A percentile compares a stretch with the other conserved stretches of the same genome.
phyloP scores from a whole-genome alignment of 2,797 vertebrate genomes.

The Pangasius mekongensis region DNA sequence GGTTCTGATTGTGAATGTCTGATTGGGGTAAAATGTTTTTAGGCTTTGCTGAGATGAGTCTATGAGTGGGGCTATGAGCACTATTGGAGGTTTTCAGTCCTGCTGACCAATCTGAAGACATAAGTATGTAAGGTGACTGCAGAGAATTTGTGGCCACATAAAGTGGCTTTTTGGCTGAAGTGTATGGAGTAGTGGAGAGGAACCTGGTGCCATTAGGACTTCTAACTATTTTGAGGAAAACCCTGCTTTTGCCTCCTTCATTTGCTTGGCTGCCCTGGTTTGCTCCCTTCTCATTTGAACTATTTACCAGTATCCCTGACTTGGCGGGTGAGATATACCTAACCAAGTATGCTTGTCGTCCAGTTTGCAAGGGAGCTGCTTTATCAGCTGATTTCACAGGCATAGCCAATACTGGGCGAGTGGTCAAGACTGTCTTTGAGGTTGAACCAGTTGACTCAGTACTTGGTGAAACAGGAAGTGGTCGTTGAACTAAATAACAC shows the following conservation, averaged over 20 bases:
- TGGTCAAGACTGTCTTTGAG: slow-evolving; percentile 64
- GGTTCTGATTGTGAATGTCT: slow-evolving; percentile 53
- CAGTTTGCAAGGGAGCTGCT: slow-evolving; percentile 65
- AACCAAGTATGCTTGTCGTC: slow-evolving; percentile 79
- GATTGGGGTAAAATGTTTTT: slow-evolving; percentile 56
- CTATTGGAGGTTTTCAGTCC: slow-evolving; percentile 67
- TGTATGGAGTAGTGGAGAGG: slow-evolving; percentile 64
- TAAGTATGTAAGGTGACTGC: slow-evolving; percentile 76
- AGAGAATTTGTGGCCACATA: slow-evolving; percentile 74
- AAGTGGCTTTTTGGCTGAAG: slow-evolving; percentile 69
- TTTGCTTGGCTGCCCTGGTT: slow-evolving; percentile 60
- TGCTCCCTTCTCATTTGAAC: slow-evolving; percentile 65
- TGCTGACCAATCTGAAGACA: slow-evolving; percentile 71
- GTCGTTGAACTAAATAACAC: slow-evolving; percentile 78
- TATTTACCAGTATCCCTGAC: slow-evolving; percentile 70
- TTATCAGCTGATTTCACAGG: slow-evolving; percentile 71
- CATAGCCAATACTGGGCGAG: slow-evolving; percentile 73
- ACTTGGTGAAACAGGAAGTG: slow-evolving; percentile 68
- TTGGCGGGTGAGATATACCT: slow-evolving; percentile 78
- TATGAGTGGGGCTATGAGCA: slow-evolving; percentile 61
- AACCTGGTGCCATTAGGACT: slow-evolving; percentile 66
- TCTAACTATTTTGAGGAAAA: slow-evolving; percentile 77
- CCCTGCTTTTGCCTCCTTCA: slow-evolving; percentile 72
- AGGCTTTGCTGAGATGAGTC: slow-evolving; percentile 56
- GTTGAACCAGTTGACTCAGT: slow-evolving; percentile 60